Percentiles rank a stretch among this genome's conserved stretches.
Conservation (phyloP, 2,113 vertebrate genomes). For the Pampusana beccarii region DNA sequence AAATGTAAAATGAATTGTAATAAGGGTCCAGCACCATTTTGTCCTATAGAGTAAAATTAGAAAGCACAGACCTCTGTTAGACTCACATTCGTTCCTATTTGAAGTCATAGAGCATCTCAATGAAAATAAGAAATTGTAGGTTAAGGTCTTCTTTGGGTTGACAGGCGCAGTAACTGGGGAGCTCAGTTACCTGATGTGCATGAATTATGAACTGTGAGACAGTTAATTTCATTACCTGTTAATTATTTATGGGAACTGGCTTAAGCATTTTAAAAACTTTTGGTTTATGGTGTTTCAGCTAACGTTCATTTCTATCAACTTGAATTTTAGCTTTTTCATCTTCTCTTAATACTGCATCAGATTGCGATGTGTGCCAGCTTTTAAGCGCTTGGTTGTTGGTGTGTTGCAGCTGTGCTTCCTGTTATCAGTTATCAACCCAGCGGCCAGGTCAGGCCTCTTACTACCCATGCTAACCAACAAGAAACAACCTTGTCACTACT, state of each 20-base stretch:
- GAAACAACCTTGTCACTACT: neutral
- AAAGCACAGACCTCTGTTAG: neutral
- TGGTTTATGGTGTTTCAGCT: neutral
- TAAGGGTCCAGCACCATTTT: neutral
- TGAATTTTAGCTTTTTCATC: neutral
- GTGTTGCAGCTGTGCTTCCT: neutral
- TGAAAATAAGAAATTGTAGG: neutral
- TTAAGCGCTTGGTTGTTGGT: neutral
- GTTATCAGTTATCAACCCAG: neutral
- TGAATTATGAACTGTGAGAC: neutral
- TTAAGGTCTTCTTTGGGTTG: neutral
- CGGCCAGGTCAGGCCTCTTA: neutral
- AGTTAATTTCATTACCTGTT: neutral
- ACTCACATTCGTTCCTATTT: neutral
- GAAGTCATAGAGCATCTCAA: neutral
- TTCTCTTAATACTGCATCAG: neutral
- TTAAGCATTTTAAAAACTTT: neutral
- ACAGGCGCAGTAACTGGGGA: neutral
- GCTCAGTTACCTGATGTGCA: neutral
- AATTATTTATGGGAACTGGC: neutral
- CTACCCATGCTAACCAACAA: neutral
- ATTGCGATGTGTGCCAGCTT: neutral
- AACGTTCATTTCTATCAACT: neutral
- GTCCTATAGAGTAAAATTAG: neutral
- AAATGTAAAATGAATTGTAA: neutral